Evolutionary conservation across 1,140 invertebrate species (phyloP), one percentile per base, ranked within the genome.

Genomic region (Tetranychus urticae): DNA sequence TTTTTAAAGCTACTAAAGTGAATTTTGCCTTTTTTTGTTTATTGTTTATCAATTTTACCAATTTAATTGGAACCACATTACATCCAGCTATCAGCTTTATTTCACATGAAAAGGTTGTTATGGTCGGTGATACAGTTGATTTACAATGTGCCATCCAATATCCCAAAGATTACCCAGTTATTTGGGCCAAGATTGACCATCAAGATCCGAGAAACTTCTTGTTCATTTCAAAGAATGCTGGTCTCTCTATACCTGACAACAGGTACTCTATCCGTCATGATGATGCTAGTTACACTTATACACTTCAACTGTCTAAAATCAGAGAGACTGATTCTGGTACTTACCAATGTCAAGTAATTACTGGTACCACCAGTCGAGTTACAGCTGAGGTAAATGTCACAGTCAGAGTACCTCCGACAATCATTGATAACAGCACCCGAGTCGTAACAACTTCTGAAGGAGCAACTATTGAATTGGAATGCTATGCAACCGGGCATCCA

Each of bases 281-380:
- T 71, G 78, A 76, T 1, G 78, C 80, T 0, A 83, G 82, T 1
- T 81, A 82, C 10, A 87, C 84, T 0, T 89, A 84, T 66, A 82
- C 81, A 36, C 72, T 89, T 54, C 84, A 86, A 69, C 83, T 86
- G 71, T 89, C 87, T 73, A 88, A 92, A 69, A 87, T 92, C 58
- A 88, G 92, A 77, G 88, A 93, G 73, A 89, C 85, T 0, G 88
- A 93, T 71, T 85, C 85, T 1, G 88, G 86, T 34, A 79, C 77
- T 65, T 92, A 92, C 70, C 80, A 83, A 60, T 93, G 89, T 67
- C 83, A 89, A 72, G 82, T 92, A 34, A 71, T 88, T 6, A 82
- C 88, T 59, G 81, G 83, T 0, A 70, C 84, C 0, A 83, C 75
- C 48, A 89, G 81, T 69, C 81, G 81, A 70, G 81, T 66, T 5